Evolutionary conservation across 2,888 invertebrate species (phyloP).

Genomic region (Tanypteryx hageni): DNA sequence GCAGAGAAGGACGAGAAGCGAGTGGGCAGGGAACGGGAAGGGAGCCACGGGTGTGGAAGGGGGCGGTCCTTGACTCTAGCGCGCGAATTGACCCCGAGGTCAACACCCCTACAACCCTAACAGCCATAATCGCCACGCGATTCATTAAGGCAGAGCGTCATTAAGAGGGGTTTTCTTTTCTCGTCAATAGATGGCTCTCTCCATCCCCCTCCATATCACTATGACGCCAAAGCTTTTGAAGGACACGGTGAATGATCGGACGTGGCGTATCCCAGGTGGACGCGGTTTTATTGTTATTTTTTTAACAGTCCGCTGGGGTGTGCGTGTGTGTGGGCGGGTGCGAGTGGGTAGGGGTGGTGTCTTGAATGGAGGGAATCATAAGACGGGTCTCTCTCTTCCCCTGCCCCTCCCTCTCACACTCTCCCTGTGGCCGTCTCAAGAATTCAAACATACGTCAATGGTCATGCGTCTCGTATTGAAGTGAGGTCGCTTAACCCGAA

Average conservation of each 20-base stretch:
- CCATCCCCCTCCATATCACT: neutral
- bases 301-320: neutral
- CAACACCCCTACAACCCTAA: neutral
- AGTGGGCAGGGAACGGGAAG: too few species aligned
- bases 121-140: slow-evolving; percentile 11
- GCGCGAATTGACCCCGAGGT: slow-evolving; percentile 11
- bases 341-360: neutral
- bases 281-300: neutral
- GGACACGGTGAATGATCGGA: neutral
- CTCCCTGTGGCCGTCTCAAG: neutral
- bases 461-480: neutral
- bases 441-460: slow-evolving; percentile 18
- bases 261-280: slow-evolving; percentile 7
- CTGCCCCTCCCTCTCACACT: neutral
- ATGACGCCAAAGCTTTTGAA: neutral
- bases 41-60: neutral
- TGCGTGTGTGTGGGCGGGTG: neutral
- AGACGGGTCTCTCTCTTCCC: neutral
- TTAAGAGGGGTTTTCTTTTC: neutral
- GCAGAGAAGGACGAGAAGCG: too few species aligned
- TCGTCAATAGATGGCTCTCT: neutral
- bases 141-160: slow-evolving; percentile 19
- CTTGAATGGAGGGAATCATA: slow-evolving; percentile 9
- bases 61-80: slow-evolving; percentile 24
- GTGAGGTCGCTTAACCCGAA: neutral